phyloP scores from a whole-genome alignment of 2,113 vertebrate genomes.

The Periophthalmus modestus region DNA sequence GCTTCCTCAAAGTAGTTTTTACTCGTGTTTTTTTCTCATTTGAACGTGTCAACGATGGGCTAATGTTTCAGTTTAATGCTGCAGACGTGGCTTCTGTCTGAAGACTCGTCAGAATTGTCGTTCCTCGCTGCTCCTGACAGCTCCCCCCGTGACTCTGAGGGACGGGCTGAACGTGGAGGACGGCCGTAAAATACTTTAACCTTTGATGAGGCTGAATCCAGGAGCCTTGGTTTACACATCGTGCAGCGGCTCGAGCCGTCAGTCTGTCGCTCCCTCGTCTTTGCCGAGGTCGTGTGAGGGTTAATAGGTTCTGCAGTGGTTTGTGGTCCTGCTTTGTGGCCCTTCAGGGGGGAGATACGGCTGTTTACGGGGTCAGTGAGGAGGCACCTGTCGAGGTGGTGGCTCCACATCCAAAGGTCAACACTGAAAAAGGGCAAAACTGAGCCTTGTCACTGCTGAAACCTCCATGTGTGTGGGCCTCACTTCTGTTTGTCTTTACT shows the following conservation, averaged over 20 bases:
- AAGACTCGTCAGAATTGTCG: neutral
- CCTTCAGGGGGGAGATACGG: neutral
- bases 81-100: too few relatives aligned
- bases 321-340: neutral
- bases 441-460: neutral
- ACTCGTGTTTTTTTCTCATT: too few relatives aligned
- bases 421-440: neutral
- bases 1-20: too few relatives aligned
- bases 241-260: neutral
- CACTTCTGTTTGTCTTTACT: too few relatives aligned
- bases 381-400: conserved; percentile 7
- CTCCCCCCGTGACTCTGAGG: neutral
- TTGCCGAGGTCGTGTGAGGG: neutral
- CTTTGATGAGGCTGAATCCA: neutral
- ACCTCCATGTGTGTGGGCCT: neutral
- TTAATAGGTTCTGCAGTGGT: neutral
- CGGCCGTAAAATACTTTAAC: neutral
- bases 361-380: neutral
- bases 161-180: neutral
- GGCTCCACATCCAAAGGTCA: conserved; percentile 25
- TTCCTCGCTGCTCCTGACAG: neutral
- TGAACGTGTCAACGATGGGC: too few relatives aligned
- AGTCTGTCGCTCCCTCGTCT: conserved; percentile 10
- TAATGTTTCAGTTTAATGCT: too few relatives aligned
- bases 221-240: neutral